These are phyloP conservation scores for Brassicogethes aeneus DNA, from an alignment of 2,888 invertebrate genomes.

Conservation along the genomic window DNA sequence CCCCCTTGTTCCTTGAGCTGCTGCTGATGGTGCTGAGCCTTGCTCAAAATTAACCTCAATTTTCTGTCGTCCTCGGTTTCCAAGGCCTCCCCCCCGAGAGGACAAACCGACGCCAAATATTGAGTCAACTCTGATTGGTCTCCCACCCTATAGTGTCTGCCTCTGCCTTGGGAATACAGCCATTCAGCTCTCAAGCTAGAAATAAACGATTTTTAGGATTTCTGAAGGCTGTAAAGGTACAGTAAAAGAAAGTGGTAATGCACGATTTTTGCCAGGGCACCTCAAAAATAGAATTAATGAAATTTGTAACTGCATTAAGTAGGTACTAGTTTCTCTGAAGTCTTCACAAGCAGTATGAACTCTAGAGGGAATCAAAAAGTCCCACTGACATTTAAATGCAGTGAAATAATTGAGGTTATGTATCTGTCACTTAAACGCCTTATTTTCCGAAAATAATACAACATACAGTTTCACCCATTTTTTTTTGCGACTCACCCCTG, in stretches of 20 bases:
- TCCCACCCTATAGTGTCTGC: constrained; percentile 77
- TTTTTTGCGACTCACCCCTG: no score
- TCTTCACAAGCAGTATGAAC: no score
- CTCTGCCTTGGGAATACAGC: constrained; percentile 91
- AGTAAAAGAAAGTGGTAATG: no score
- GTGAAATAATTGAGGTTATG: no score
- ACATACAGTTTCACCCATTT: no score
- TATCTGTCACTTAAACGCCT: no score
- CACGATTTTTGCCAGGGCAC: not conserved
- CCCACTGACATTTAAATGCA: no score
- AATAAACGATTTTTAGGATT: constrained; percentile 13
- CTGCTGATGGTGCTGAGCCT: constrained; percentile 85
- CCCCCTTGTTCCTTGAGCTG: constrained; percentile 59
- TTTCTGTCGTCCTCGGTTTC: constrained; percentile 84
- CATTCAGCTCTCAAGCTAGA: constrained; percentile 90
- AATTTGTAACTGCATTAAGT: no score
- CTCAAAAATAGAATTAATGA: not conserved
- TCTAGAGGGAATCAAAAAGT: no score
- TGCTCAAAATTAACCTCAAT: constrained; percentile 73
- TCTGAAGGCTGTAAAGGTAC: no score
- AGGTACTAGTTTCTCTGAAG: no score
- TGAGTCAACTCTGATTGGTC: constrained; percentile 74
- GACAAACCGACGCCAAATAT: constrained; percentile 77
- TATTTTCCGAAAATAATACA: no score
- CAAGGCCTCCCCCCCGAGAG: constrained; percentile 69